phyloP scores from a whole-genome alignment of 2,888 invertebrate genomes.

The Noctua fimbriata region DNA sequence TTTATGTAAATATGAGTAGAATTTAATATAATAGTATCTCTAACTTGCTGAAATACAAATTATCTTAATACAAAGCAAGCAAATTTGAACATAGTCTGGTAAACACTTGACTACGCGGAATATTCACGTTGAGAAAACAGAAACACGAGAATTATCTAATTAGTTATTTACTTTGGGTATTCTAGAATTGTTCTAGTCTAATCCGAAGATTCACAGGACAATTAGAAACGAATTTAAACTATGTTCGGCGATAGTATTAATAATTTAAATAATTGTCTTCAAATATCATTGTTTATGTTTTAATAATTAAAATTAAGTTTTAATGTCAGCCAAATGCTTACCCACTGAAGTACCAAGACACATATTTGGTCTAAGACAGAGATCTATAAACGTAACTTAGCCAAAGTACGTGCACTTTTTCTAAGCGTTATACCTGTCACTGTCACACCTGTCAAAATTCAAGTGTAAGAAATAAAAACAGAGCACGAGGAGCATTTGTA shows the following conservation, averaged over 20 bases:
- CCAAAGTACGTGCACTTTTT: not conserved
- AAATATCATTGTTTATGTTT: not conserved
- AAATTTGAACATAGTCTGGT: conserved; percentile 28
- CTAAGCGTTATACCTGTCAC: not conserved
- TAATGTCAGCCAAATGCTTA: not conserved
- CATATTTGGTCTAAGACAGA: not conserved
- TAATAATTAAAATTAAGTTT: not conserved
- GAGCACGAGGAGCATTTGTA: not conserved
- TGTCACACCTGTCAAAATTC: not conserved
- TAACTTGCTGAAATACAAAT: not conserved
- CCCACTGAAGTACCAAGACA: not conserved
- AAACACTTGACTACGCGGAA: conserved; percentile 13
- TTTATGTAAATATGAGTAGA: not conserved
- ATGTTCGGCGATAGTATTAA: not conserved
- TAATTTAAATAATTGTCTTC: not conserved
- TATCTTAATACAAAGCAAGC: conserved; percentile 3
- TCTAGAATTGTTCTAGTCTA: not conserved
- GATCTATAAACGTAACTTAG: not conserved
- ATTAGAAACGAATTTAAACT: conserved; percentile 2
- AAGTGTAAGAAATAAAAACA: not conserved
- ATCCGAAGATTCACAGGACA: not conserved
- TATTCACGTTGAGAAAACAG: conserved; percentile 19
- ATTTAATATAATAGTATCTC: not conserved
- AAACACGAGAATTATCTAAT: conserved; percentile 9
- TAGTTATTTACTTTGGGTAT: conserved; percentile 9